Evolutionary conservation across 2,797 vertebrate species (phyloP).

Genomic region (Brotula barbata): DNA sequence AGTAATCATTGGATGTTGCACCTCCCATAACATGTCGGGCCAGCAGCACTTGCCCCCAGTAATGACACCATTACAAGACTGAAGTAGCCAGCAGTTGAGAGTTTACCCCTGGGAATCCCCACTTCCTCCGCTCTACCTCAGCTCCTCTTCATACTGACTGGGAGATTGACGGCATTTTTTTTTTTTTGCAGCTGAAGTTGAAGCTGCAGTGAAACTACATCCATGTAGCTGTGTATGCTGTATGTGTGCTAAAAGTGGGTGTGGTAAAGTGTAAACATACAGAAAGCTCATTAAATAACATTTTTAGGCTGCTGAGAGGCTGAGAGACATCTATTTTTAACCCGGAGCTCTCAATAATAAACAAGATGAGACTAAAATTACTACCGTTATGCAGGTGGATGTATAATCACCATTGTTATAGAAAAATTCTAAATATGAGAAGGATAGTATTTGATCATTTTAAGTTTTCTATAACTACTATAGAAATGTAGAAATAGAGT

Average conservation of each 20-base stretch:
- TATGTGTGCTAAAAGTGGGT: too few species aligned
- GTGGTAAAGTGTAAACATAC: too few species aligned
- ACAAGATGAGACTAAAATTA: too few species aligned
- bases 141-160: constrained; percentile 9
- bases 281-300: too few species aligned
- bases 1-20: constrained; percentile 71
- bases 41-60: constrained; percentile 72
- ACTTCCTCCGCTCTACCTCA: constrained; percentile 28
- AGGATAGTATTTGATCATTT: too few species aligned
- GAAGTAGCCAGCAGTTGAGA: constrained; percentile 58
- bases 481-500: constrained; percentile 12
- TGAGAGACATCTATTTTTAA: too few species aligned
- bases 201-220: background rate
- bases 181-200: constrained; percentile 6
- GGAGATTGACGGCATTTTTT: constrained; percentile 4
- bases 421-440: too few species aligned
- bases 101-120: constrained; percentile 64
- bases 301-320: too few species aligned
- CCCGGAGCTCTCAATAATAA: too few species aligned
- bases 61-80: constrained; percentile 69
- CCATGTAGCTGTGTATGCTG: background rate
- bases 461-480: background rate
- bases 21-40: constrained; percentile 64
- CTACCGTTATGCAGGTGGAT: too few species aligned
- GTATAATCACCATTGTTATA: too few species aligned